Conservation (phyloP, 2,888 invertebrate genomes). For the Noctua fimbriata region DNA sequence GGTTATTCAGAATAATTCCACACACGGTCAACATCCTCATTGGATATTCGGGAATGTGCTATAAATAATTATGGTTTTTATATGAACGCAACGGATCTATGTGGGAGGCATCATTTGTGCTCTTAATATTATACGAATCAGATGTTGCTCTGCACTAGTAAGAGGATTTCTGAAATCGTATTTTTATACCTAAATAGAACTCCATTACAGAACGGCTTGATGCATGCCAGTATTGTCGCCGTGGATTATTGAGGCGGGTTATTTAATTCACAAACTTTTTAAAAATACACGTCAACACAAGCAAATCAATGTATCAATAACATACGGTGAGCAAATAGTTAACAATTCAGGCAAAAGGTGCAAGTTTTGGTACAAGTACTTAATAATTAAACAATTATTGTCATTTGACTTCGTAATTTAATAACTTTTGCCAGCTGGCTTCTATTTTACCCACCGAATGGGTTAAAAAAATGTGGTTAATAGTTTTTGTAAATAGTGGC, state of each 20-base stretch:
- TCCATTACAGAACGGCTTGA: background rate
- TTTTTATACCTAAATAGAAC: background rate
- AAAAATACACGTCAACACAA: constrained; percentile 7
- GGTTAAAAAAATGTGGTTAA: background rate
- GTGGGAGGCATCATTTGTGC: background rate
- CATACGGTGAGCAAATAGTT: constrained; percentile 27
- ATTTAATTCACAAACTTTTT: constrained; percentile 7
- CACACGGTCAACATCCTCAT: background rate
- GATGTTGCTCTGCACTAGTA: background rate
- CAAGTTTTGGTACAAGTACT: background rate
- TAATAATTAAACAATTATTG: background rate
- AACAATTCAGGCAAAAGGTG: constrained; percentile 13
- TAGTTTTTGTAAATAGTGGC: background rate
- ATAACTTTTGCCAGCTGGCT: background rate
- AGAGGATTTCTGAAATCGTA: constrained; percentile 19
- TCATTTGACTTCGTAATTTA: background rate
- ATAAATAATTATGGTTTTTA: background rate
- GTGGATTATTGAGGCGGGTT: background rate
- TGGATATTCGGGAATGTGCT: constrained; percentile 3
- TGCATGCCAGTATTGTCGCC: background rate
- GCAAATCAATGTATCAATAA: constrained; percentile 21
- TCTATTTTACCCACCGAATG: background rate
- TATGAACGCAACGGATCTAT: background rate
- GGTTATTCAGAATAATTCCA: background rate
- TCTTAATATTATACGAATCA: background rate